Base-by-base conservation (phyloP, 1,140 invertebrate species). In the Fopius arisanus region DNA sequence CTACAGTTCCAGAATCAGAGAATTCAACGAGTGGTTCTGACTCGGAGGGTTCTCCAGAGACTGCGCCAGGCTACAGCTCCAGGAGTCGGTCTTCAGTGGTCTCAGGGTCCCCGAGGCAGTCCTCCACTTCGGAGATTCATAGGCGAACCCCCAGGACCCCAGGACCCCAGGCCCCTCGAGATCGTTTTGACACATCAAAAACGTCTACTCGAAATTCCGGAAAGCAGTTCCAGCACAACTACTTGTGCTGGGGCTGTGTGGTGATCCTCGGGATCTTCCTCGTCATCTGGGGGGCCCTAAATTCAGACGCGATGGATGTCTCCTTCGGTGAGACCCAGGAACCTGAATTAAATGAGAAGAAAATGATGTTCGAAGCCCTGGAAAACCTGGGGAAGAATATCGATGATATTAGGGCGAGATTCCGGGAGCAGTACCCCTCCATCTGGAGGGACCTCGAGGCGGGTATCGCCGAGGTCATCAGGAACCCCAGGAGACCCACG, bases 371-470 rank as follows among this genome's bases (percentile, higher is more conserved):
- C 7, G 31, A 73, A 7, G 28, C 54, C 16, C 51, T 74, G 2
- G 37, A 21, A 43, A 59, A 72, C 10, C 72, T 77, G 14, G 43
- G 37, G 21, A 54, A 63, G 19, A 69, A 78, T 66, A 66, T 78
- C 12, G 63, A 54, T 19, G 29, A 16, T 0, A 67, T 78, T 5
- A 75, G 33, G 31, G 26, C 19, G 14, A 74, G 63, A 43, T 86
- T 84, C 78, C 41, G 72, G n/a, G 76, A 77, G 51, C 85, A 87
- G 75, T 71, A 78, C 43, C 12, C 14, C 6, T 19, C 69, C 23
- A 83, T 80, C 7, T 87, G 85, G 85, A 21, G 67, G 31, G 74
- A 82, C 29, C 77, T 83, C 67, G 71, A 65, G 31, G 70, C 76
- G 21, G 78, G 78, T 12, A 78, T 85, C 65, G 65, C 69, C 5